A percentile compares a stretch with the other conserved stretches of the same genome.
Conservation (phyloP, 2,797 vertebrate genomes). For the Apogon hyalosoma region DNA sequence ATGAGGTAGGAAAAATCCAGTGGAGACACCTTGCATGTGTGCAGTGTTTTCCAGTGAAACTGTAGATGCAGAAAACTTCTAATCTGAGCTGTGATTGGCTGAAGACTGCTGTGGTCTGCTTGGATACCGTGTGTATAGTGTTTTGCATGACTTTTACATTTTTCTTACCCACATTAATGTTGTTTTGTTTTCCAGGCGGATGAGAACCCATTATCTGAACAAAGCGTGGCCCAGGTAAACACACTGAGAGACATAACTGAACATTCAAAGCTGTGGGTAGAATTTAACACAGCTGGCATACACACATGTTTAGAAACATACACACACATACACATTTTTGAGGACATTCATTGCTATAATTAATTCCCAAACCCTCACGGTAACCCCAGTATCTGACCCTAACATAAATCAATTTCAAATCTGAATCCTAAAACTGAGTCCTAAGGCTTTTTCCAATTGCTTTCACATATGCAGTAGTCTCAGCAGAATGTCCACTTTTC, state of each 20-base stretch:
- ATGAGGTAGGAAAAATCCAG: too few relatives aligned
- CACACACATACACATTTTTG: too few relatives aligned
- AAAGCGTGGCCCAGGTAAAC: constrained; percentile 89
- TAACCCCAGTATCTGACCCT: too few relatives aligned
- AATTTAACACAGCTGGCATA: not conserved
- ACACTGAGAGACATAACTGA: not conserved
- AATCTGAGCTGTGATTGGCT: constrained; percentile 12
- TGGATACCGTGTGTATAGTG: not conserved
- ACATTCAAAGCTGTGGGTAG: not conserved
- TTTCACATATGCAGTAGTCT: too few relatives aligned
- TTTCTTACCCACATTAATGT: constrained; percentile 6
- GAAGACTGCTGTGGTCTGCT: not conserved
- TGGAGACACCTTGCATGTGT: too few relatives aligned
- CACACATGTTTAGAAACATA: not conserved
- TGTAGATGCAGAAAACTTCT: not conserved
- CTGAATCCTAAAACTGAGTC: too few relatives aligned
- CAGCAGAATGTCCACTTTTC: too few relatives aligned
- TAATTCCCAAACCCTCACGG: too few relatives aligned
- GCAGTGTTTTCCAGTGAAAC: too few relatives aligned
- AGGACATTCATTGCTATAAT: too few relatives aligned
- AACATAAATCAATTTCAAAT: too few relatives aligned
- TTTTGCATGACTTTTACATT: constrained; percentile 15
- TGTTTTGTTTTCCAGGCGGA: constrained; percentile 79
- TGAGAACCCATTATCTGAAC: constrained; percentile 86
- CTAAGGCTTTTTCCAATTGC: too few relatives aligned